Base-by-base conservation (phyloP, 2,797 vertebrate species). In the Sebastes itinus region DNA sequence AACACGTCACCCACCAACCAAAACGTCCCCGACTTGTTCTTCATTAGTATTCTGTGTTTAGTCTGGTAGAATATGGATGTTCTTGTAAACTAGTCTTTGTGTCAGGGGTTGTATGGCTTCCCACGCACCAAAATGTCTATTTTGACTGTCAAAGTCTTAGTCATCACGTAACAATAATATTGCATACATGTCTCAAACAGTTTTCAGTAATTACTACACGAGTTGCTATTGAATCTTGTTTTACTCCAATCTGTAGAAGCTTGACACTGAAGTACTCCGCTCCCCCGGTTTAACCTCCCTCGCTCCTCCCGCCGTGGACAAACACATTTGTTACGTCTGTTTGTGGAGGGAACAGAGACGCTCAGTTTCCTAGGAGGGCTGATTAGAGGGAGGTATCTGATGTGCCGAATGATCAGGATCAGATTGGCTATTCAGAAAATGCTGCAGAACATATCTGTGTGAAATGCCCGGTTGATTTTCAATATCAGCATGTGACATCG, bases 261-360 rank as follows among this genome's bases (percentile, higher is more conserved):
- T 46, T 55, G 13, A 49, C 58, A 63, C 30, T 28, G 14, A 56
- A 42, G 69, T 28, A 28, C 2, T 4, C 18, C 6, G 12, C 30
- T 79, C 18, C 28, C 35, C 23, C 56, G 12, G 54, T 69, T 14
- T 58, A 74, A 52, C 33, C 38, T 69, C 16, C 20, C n/a, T 68
- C 6, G 1, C 30, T 72, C 9, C 62, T 23, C 55, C 71, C 16
- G 42, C 28, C 28, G 13, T 18, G 38, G 60, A 80, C 69, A 62
- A 58, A 23, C 38, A 7, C 0, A 1, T 81, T 82, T 88, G 80
- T 89, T 86, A 33, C 74, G 83, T 85, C 76, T 87, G 75, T 81
- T 46, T 66, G 56, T 52, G 25, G 13, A 64, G 33, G 56, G 67
- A 55, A 72, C 71, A 56, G 66, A 72, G 60, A 67, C 9, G 2